Evolutionary conservation across 2,797 vertebrate species (phyloP).

Genomic region (Sebastes itinus): DNA sequence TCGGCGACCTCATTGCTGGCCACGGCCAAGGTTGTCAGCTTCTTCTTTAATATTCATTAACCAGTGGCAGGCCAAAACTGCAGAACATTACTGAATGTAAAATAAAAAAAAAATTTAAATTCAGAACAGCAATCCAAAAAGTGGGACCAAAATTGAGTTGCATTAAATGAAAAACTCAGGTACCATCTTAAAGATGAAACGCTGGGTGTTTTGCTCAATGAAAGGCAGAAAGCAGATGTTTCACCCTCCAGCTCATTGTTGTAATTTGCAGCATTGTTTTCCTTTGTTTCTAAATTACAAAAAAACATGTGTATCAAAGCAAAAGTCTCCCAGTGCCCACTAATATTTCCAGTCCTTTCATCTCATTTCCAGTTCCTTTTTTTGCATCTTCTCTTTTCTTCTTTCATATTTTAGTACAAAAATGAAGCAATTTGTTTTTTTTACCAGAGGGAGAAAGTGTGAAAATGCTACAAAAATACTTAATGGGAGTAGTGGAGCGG

Average conservation of each 20-base stretch:
- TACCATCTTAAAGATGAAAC: slow-evolving; percentile 8
- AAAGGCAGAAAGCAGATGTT: background rate
- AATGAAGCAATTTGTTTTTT: slow-evolving; percentile 1
- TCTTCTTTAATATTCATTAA: slow-evolving; percentile 3
- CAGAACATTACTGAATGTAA: background rate
- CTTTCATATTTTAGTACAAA: slow-evolving; percentile 1
- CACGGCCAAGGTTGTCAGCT: too few relatives aligned
- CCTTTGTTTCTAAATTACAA: slow-evolving; percentile 29
- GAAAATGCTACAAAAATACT: slow-evolving; percentile 31
- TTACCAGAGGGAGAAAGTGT: background rate
- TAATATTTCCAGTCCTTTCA: slow-evolving; percentile 40
- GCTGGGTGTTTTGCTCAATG: background rate
- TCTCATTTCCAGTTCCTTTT: slow-evolving; percentile 12
- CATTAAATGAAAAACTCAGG: background rate
- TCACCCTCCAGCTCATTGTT: background rate
- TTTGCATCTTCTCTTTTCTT: slow-evolving; percentile 7
- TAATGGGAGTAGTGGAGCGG: background rate
- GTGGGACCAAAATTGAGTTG: background rate
- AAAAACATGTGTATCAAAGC: slow-evolving; percentile 35
- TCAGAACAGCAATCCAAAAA: background rate
- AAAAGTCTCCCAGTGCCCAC: background rate
- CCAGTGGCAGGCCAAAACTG: background rate
- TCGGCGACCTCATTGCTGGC: background rate
- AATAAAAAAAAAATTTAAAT: background rate
- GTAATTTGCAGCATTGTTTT: slow-evolving; percentile 2